These are phyloP conservation scores for Cataglyphis livida DNA, from an alignment of 2,888 invertebrate genomes.

Conservation along the genomic window DNA sequence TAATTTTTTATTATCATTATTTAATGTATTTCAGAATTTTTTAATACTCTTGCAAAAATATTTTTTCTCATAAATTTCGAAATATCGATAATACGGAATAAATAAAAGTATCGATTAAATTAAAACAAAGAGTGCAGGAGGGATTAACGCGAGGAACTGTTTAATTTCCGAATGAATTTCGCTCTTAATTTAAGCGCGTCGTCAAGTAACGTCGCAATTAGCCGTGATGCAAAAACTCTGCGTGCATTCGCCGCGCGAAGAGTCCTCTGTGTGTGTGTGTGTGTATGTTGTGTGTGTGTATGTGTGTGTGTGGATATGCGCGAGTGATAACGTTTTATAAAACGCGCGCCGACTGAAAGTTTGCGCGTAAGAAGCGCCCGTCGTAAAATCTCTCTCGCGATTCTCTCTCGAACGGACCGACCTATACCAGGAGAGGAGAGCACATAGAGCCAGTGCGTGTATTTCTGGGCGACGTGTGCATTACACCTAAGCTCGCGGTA, in stretches of 20 bases:
- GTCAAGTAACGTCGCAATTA: slow-evolving; percentile 41
- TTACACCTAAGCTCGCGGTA: slow-evolving; percentile 47
- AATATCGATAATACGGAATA: neutral
- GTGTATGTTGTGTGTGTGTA: slow-evolving; percentile 1
- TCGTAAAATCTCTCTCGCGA: slow-evolving; percentile 50
- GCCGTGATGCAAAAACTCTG: slow-evolving; percentile 30
- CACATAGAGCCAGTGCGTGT: slow-evolving; percentile 51
- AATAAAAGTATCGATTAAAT: neutral
- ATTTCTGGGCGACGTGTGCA: slow-evolving; percentile 47
- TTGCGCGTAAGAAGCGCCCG: slow-evolving; percentile 34
- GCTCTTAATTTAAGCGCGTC: slow-evolving; percentile 41
- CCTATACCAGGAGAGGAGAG: slow-evolving; percentile 17
- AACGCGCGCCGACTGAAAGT: slow-evolving; percentile 24
- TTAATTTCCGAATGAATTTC: neutral
- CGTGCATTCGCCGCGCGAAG: slow-evolving; percentile 6
- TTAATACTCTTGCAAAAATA: neutral
- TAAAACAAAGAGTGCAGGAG: neutral
- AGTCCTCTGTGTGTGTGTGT: slow-evolving; percentile 2
- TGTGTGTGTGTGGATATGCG: slow-evolving; percentile 19
- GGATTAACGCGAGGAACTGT: neutral
- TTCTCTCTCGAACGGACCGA: slow-evolving; percentile 12
- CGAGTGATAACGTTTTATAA: slow-evolving; percentile 35
- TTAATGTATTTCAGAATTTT: neutral
- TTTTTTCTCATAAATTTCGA: slow-evolving; percentile 4
- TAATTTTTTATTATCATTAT: neutral